Evolutionary conservation across 2,797 vertebrate genomes (phyloP).

Genomic region (Phoeniculus purpureus): DNA sequence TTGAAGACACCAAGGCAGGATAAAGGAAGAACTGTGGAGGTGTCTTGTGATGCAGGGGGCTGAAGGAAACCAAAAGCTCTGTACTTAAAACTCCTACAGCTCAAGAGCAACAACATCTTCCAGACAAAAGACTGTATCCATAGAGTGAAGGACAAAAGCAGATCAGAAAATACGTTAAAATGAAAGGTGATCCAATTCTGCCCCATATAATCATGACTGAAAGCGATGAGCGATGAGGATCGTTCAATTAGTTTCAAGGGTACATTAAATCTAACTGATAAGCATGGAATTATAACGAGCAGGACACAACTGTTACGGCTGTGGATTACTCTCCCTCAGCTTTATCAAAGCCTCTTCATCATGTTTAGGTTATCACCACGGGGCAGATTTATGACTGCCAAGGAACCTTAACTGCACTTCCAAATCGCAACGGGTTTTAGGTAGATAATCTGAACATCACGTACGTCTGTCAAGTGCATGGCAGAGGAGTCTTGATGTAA

Average conservation of each 20-base stretch:
- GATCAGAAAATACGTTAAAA: background rate
- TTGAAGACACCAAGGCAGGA: background rate
- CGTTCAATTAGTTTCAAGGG: background rate
- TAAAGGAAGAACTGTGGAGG: background rate
- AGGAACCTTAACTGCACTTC: background rate
- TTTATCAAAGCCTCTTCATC: background rate
- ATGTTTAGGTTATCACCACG: background rate
- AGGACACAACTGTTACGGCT: fast-evolving
- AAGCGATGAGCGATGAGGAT: background rate
- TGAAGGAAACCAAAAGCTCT: background rate
- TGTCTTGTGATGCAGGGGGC: background rate
- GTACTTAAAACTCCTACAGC: background rate
- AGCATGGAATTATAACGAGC: background rate
- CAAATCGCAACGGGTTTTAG: background rate
- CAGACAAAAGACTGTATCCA: background rate
- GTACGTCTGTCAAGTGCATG: background rate
- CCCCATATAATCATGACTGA: background rate
- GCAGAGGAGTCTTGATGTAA: background rate
- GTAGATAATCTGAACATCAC: background rate
- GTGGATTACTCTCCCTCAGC: background rate
- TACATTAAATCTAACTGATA: background rate
- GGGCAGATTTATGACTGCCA: background rate
- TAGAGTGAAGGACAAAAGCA: background rate
- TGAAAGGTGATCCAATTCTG: background rate
- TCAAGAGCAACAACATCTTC: background rate